Base-by-base conservation (phyloP, 2,113 vertebrate genomes). In the Amblyopsis rosae region DNA sequence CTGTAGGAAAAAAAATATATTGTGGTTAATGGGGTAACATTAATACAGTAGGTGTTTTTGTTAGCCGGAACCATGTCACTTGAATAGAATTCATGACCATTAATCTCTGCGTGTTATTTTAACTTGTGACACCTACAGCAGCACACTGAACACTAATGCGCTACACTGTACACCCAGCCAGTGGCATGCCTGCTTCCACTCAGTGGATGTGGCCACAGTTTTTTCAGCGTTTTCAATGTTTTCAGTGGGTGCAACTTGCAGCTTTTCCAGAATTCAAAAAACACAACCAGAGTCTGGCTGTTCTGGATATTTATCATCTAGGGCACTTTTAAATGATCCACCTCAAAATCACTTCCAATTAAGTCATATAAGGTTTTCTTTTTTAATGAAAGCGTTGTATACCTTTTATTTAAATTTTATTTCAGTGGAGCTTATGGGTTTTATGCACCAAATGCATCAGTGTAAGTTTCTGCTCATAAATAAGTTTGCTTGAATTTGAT, bases 391-490 rank as follows among this genome's bases (percentile, higher is more conserved):
- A 35, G 35, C 35, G 35, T 35, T 41, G 35, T 41, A 15, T 7
- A 10, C 12, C 3, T 51, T 15, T 51, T 12, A 15, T 51, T 51
- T 51, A 0, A 26, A 26, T 12, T 51, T 51, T 12, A 51, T 51
- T 51, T 51, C 12, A 10, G 11, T 12, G 49, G 10, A 51, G 55
- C 56, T 78, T 76, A 80, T 84, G 80, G 73, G 61, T 75, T 65
- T 66, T 82, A 75, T n/a, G n/a, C n/a, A 46, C 69, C 72, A 77
- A 79, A 79, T 75, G 57, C 86, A 89, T 89, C 85, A 82, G 69
- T 74, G 79, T 83, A 82, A 78, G 80, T 89, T 83, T 81, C 62
- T 71, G 71, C 76, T 75, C 57, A 57, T 47, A 75, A 61, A 67
- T 69, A 70, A 65, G 85, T 77, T 77, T 75, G 50, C 70, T 50